Percentiles rank a stretch among this genome's conserved stretches.
Evolutionary conservation across 2,797 vertebrate species (phyloP).

Genomic region (Sitta carolinensis): DNA sequence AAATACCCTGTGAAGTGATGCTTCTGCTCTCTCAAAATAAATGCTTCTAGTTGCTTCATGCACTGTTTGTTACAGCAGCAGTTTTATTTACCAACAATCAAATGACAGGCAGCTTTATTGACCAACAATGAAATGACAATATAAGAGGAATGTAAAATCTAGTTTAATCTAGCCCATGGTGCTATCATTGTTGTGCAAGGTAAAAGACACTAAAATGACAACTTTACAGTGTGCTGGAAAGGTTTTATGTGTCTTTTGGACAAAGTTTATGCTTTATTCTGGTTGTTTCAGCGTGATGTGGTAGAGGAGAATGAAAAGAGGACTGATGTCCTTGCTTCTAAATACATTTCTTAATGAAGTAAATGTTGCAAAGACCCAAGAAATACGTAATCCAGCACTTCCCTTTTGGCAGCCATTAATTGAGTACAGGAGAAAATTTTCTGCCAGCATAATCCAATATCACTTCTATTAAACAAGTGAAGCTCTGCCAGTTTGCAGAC

Average conservation of each 20-base stretch:
- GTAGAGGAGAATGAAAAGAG: neutral
- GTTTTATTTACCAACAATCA: neutral
- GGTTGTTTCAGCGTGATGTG: neutral
- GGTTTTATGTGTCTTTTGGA: neutral
- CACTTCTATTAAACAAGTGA: neutral
- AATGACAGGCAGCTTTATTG: neutral
- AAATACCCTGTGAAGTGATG: neutral
- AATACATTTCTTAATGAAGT: constrained; percentile 43
- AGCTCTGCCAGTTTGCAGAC: neutral
- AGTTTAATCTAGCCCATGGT: neutral
- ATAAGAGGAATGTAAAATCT: neutral
- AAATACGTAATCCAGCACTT: neutral
- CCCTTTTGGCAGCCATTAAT: neutral
- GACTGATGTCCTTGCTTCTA: neutral
- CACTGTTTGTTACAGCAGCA: neutral
- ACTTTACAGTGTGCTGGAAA: neutral
- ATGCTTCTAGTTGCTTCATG: neutral
- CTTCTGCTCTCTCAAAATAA: neutral
- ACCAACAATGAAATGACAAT: neutral
- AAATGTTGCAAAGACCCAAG: neutral
- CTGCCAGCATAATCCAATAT: neutral
- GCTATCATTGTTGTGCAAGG: neutral
- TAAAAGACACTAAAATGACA: neutral
- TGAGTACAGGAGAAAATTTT: neutral
- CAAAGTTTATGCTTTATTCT: neutral